Evolutionary conservation across 2,113 vertebrate species (phyloP), one percentile per base, ranked within the genome.

Genomic region (Ctenomys sociabilis): DNA sequence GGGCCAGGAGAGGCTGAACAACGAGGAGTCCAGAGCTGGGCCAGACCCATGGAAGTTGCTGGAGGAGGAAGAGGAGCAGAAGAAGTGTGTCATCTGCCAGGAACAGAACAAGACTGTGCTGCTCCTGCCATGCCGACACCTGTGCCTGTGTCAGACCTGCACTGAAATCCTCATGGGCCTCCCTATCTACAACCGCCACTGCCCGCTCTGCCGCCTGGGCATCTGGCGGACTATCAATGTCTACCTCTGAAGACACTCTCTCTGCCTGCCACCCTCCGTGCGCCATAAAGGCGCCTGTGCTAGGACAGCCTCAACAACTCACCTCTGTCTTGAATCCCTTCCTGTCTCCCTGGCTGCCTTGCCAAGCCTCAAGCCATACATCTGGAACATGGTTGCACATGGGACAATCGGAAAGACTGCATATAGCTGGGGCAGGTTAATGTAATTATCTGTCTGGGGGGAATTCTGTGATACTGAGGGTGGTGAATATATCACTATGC

Each of bases 51-150:
- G 99, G 98, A 98, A 93, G 61, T 98, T 99, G 7, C 98, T 99
- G 77, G 99, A 99, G 80, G 99, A 99, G 75, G 99, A 99, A 77
- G 99, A 99, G 97, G 99, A 99, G 91, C 99, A 99, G 54, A 99
- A 99, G 98, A 99, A 99, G 90, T 99, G 99, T 0, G 99, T 99
- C 64, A 99, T 99, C 97, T 99, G 99, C 96, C 99, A 99, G 98
- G 99, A 99, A 98, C 99, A 99, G 91, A 98, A 97, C 96, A 99
- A 99, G 98, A 99, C 99, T 0, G 99, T 99, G 26, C 98, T 99
- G 98, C 98, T 99, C 9, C 98, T 99, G 96, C 99, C 99, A 1
- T 99, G 99, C 97, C 98, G 99, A 87, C 99, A 99, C 97, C 98
- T 99, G 85, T 99, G 99, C 95, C 97, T 99, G 85, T 99, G 99